Evolutionary conservation across 2,797 vertebrate species (phyloP), one percentile per base, ranked within the genome.

Genomic region (Sternarchorhynchus goeldii): DNA sequence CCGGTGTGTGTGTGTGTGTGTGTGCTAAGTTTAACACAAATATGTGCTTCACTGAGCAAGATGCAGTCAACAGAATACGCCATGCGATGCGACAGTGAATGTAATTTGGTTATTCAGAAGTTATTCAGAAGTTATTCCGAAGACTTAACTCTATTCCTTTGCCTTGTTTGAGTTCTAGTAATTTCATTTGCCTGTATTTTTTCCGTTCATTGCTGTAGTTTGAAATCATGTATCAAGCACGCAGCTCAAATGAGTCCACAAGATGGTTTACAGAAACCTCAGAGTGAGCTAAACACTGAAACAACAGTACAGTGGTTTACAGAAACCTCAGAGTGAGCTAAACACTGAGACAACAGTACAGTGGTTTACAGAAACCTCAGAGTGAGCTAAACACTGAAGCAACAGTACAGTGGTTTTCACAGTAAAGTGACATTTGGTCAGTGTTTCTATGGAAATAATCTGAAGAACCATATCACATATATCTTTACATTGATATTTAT

Each of bases 11-110:
- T 36, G 50, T 64, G 73, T 76, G 53, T 65, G 73, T 68, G 60
- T 36, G 34, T 36, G n/a, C n/a, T 25, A 25, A 76, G 53, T 45
- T 79, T 56, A 53, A 21, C n/a, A 45, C 64, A 70, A 60, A 75
- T 32, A 29, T 68, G 41, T 16, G 7, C 5, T 74, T 65, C 31
- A 73, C 36, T 77, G 32, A n/a, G n/a, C 4, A n/a, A 56, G n/a
- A 45, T 36, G 36, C 60, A 75, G 66, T 32, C 29, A 41, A 17
- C 34, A 39, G 25, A 14, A 62, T 31, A 64, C 62, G 36, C 62
- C 34, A 7, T 45, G 41, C 4, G 6, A 36, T 36, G 34, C 34
- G 2, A 36, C 6, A 2, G 3, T 31, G 59, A 12, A 17, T 21
- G 14, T 14, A 29, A 2, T 14, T 14, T 62, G 12, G 12, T 62